Base-by-base conservation (phyloP, 2,888 invertebrate species). In the Conops quadrifasciatus region DNA sequence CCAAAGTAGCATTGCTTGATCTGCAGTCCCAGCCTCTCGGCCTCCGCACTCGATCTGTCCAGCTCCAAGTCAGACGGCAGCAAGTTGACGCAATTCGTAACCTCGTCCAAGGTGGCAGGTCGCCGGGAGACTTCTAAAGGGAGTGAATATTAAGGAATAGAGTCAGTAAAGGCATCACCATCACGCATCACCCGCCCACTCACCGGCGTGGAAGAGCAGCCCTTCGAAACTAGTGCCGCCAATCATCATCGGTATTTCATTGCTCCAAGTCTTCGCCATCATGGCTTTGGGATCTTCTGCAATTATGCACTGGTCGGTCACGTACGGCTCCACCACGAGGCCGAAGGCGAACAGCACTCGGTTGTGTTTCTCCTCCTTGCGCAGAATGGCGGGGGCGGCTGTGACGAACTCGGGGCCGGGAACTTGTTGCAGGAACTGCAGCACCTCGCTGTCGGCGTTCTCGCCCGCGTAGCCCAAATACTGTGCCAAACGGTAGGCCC, bases 151-250 rank as follows among this genome's bases (percentile, higher is more conserved):
- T 11, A 43, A 1, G 15, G 1, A 49, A 47, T 4, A 26, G 1
- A 47, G 11, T 36, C 13, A 21, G 16, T n/a, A 24, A 11, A 60
- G 1, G 4, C 19, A 16, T 2, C 11, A 2, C 9, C 9, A 16
- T n/a, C 16, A 26, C 5, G 24, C 5, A 43, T 1, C 36, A n/a
- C n/a, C n/a, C n/a, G n/a, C 19, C 15, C 4, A 62, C 58, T 67
- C 60, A 84, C 84, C 82, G 77, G 82, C 78, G 78, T 82, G 80
- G 66, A 83, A 81, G 2, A 86, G 78, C 16, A 86, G 68, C 9
- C 86, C 86, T 75, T 86, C 86, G 49, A 82, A 82, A 49, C 85
- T 83, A 45, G 80, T 82, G 21, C 81, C 83, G 0, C 86, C 85
- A 24, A 84, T 75, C 70, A 86, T 78, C 30, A 85, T 75, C 15